A percentile compares a stretch with the other conserved stretches of the same genome.
Conservation (phyloP, 2,797 vertebrate species). For the Enteromius argenteus region DNA sequence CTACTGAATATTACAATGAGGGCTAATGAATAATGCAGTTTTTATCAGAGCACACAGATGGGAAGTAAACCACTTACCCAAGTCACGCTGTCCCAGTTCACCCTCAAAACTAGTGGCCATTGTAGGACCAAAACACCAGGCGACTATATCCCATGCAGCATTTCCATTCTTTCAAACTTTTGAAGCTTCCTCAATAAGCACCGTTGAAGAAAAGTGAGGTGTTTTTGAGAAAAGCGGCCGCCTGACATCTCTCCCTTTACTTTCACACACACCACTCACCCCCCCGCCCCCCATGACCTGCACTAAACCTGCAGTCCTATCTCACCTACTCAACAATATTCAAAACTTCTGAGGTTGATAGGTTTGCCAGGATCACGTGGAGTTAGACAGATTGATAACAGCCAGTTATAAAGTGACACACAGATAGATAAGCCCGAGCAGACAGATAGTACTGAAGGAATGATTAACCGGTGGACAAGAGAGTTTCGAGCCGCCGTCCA, state of each 20-base stretch:
- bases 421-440: slow-evolving; percentile 91
- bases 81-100: slow-evolving; percentile 46
- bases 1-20: slow-evolving; percentile 3
- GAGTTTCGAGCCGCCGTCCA: slow-evolving; percentile 68
- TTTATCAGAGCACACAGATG: not conserved
- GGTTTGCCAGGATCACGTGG: slow-evolving; percentile 77
- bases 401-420: slow-evolving; percentile 97
- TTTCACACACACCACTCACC: slow-evolving; percentile 73
- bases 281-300: slow-evolving; percentile 78
- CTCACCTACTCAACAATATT: slow-evolving; percentile 83
- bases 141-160: not conserved
- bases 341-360: slow-evolving; percentile 75
- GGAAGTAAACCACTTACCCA: slow-evolving; percentile 12
- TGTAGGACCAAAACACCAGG: slow-evolving; percentile 2
- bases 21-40: not conserved
- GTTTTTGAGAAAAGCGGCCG: slow-evolving; percentile 31
- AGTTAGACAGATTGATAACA: slow-evolving; percentile 80
- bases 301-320: slow-evolving; percentile 81
- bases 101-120: slow-evolving; percentile 50
- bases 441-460: slow-evolving; percentile 89
- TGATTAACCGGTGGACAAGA: slow-evolving; percentile 87
- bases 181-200: slow-evolving; percentile 5
- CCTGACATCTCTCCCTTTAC: slow-evolving; percentile 35
- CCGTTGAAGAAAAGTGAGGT: slow-evolving; percentile 9
- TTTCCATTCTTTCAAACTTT: slow-evolving; percentile 7